phyloP scores from a whole-genome alignment of 2,797 vertebrate genomes.

The Pteropus rufus region DNA sequence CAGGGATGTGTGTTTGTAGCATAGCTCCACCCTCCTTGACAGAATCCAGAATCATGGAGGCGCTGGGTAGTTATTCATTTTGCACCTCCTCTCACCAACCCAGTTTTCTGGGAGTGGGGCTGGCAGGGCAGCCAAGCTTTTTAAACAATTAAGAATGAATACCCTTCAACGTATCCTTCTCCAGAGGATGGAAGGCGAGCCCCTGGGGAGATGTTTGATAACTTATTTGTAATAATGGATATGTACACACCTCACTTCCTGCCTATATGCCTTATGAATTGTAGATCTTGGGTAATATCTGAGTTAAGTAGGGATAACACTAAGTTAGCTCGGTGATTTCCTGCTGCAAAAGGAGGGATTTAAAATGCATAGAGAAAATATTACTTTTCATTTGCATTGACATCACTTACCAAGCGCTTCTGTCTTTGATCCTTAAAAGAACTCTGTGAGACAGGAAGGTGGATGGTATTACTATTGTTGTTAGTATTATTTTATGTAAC shows the following conservation, averaged over 20 bases:
- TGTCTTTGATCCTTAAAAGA: background rate
- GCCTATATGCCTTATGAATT: background rate
- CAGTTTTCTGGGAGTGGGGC: background rate
- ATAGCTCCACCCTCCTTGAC: background rate
- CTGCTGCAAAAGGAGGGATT: background rate
- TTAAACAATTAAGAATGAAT: background rate
- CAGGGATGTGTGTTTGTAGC: background rate
- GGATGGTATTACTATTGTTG: background rate
- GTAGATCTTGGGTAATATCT: background rate
- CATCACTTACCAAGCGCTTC: background rate
- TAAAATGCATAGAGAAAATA: slow-evolving; percentile 15
- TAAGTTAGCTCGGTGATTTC: background rate
- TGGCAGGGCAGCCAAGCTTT: background rate
- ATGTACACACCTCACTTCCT: background rate
- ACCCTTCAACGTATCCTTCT: background rate
- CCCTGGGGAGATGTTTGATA: background rate
- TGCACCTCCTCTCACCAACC: background rate
- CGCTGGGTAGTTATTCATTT: background rate
- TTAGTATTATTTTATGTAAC: background rate
- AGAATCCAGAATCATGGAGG: background rate
- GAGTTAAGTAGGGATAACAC: background rate
- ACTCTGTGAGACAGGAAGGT: background rate
- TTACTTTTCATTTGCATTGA: background rate
- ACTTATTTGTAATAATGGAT: slow-evolving; percentile 9
- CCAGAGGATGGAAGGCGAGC: background rate